Evolutionary conservation across 2,888 invertebrate genomes (phyloP), one percentile per base, ranked within the genome.

Genomic region (Portevinia maculata): DNA sequence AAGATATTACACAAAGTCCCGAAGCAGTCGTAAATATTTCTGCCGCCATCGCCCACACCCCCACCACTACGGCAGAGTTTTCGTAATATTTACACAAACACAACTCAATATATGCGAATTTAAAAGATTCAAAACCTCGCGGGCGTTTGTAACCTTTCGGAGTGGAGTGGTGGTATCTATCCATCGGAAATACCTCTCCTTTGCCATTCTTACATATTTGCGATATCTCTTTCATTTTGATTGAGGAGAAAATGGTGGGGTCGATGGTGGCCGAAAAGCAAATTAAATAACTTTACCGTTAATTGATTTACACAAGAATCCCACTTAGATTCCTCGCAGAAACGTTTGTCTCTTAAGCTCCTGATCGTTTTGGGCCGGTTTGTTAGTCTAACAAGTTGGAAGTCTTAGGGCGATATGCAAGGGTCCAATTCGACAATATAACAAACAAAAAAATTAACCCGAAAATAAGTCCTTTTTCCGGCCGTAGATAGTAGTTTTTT

Each of bases 221-320:
- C 34, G 37, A 69, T 57, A 57, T 46, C 52, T 65, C 52, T 17
- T 17, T 7, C 19, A 44, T 21, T 52, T 28, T 19, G 19, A 17
- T 37, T 21, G 50, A 9, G 2, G 21, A 21, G 24, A 3, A 24
- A 24, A 24, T 21, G 1, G n/a, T n/a, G 21, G 15, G n/a, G 32
- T 13, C 9, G 44, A 5, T 8, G 17, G 9, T 13, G 15, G 44
- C 15, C 7, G 55, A 65, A 78, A 83, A 78, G 71, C 48, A 78
- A 83, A 83, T 83, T 78, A 73, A 78, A 78, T 83, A 83, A 83
- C 71, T 83, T 78, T 73, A 44, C 55, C 65, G 65, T 78, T 83
- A 83, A 83, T 83, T 83, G 83, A 83, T 78, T 78, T 71, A 83
- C 59, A 79, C 55, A 69, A 41, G 65, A 71, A 70, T 50, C 53